phyloP scores from a whole-genome alignment of 2,888 invertebrate genomes.

The Carcina quercana region DNA sequence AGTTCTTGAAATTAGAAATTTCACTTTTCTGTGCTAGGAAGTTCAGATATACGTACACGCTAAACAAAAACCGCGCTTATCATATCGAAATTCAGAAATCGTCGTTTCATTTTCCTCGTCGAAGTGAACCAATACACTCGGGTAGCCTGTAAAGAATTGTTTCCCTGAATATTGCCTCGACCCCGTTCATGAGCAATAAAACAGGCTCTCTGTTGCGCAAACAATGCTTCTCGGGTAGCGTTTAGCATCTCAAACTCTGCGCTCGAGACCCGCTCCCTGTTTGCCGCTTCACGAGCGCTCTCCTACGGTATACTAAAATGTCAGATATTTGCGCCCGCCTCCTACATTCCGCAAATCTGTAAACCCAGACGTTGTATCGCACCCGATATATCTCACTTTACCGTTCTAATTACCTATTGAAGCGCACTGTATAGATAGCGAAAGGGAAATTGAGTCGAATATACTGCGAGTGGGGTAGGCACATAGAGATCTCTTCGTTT shows the following conservation, averaged over 20 bases:
- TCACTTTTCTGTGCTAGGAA: too few species aligned
- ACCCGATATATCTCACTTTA: too few species aligned
- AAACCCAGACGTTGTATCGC: conserved; percentile 2
- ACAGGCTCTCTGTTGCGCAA: conserved; percentile 31
- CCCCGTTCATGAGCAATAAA: conserved; percentile 45
- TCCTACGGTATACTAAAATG: too few species aligned
- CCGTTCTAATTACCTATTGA: conserved; percentile 3
- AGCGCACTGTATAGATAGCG: conserved; percentile 1
- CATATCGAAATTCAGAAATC: too few species aligned
- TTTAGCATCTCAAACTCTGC: conserved; percentile 47
- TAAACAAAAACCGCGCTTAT: too few species aligned
- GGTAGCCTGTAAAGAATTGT: conserved; percentile 34
- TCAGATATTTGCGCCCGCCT: conserved; percentile 12
- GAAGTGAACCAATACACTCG: too few species aligned
- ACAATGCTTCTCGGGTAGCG: conserved; percentile 40
- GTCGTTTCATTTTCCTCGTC: too few species aligned
- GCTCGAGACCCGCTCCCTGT: conserved; percentile 4
- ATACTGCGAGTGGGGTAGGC: background rate
- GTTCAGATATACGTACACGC: too few species aligned
- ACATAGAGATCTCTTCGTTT: too few species aligned
- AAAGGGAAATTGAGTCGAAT: conserved; percentile 4
- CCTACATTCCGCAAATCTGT: conserved; percentile 1
- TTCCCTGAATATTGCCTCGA: conserved; percentile 36
- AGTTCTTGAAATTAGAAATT: too few species aligned
- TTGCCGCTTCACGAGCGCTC: too few species aligned